These are phyloP conservation scores for Cataglyphis albicans DNA, from an alignment of 2,888 invertebrate genomes.

Conservation along the genomic window DNA sequence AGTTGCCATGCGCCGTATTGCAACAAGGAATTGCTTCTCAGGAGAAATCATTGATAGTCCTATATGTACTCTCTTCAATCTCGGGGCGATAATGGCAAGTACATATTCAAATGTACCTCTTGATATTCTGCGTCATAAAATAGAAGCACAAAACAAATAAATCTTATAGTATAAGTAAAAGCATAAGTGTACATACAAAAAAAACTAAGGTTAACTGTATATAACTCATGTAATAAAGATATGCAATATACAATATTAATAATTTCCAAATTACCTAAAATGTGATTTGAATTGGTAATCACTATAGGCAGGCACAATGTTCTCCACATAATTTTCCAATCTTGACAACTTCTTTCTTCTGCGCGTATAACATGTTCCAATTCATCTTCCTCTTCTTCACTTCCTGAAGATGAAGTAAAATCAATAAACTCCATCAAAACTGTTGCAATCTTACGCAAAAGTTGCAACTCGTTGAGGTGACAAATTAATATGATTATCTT, in stretches of 20 bases:
- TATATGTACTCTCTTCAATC: not conserved
- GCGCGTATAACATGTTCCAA: not conserved
- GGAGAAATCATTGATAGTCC: slow-evolving; percentile 39
- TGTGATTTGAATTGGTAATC: slow-evolving; percentile 44
- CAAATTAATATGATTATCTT: not conserved
- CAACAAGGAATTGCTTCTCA: slow-evolving; percentile 46
- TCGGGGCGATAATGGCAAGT: slow-evolving; percentile 5
- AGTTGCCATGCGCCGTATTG: slow-evolving; percentile 52
- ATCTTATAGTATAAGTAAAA: slow-evolving; percentile 5
- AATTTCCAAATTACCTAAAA: slow-evolving; percentile 40
- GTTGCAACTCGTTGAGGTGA: not conserved
- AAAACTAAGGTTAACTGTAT: slow-evolving; percentile 15
- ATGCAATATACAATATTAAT: not conserved
- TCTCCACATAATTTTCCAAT: slow-evolving; percentile 38
- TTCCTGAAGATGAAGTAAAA: slow-evolving; percentile 24
- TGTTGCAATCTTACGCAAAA: not conserved
- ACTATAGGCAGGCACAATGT: slow-evolving; percentile 45
- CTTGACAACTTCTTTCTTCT: slow-evolving; percentile 12
- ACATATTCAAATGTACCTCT: not conserved
- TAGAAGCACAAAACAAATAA: slow-evolving; percentile 1
- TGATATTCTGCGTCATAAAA: slow-evolving; percentile 17
- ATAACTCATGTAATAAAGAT: slow-evolving; percentile 31
- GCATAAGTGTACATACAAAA: slow-evolving; percentile 12
- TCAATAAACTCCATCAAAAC: not conserved
- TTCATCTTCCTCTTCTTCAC: slow-evolving; percentile 20